Evolutionary conservation across 2,113 vertebrate species (phyloP).

Genomic region (Siniperca knerii): DNA sequence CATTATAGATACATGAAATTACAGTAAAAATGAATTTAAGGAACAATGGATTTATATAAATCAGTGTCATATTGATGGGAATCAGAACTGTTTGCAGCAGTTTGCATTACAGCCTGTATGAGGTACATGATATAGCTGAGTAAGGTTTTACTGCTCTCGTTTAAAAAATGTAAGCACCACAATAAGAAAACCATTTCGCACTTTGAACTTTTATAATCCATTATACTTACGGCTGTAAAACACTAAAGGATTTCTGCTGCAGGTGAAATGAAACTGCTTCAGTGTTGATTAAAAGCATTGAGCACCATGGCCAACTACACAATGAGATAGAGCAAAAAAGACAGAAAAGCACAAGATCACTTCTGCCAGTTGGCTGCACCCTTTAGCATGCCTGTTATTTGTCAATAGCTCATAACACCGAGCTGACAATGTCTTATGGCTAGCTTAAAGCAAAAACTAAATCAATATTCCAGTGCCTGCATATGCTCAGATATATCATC

Average conservation of each 20-base stretch:
- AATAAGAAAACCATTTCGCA: conserved; percentile 27
- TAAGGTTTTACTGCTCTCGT: conserved; percentile 8
- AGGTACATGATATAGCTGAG: background rate
- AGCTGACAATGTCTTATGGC: conserved; percentile 47
- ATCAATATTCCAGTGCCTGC: conserved; percentile 61
- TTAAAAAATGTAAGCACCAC: background rate
- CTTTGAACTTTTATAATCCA: conserved; percentile 23
- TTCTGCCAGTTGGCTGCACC: background rate
- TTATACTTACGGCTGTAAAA: conserved; percentile 33
- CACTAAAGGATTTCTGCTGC: conserved; percentile 7
- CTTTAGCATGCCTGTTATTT: conserved; percentile 6
- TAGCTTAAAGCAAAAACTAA: conserved; percentile 48
- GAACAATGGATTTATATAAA: background rate
- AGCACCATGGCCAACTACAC: conserved; percentile 27
- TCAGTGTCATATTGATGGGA: background rate
- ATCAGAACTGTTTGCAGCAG: background rate
- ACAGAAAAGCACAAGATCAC: conserved; percentile 9
- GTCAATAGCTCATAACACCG: conserved; percentile 45
- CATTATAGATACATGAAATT: background rate
- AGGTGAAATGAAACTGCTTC: background rate
- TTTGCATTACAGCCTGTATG: background rate
- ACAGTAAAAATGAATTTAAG: background rate
- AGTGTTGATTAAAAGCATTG: conserved; percentile 30
- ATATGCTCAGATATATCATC: conserved; percentile 53
- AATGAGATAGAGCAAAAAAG: conserved; percentile 3